Conservation (phyloP, 2,797 vertebrate species). For the Valencia hispanica region DNA sequence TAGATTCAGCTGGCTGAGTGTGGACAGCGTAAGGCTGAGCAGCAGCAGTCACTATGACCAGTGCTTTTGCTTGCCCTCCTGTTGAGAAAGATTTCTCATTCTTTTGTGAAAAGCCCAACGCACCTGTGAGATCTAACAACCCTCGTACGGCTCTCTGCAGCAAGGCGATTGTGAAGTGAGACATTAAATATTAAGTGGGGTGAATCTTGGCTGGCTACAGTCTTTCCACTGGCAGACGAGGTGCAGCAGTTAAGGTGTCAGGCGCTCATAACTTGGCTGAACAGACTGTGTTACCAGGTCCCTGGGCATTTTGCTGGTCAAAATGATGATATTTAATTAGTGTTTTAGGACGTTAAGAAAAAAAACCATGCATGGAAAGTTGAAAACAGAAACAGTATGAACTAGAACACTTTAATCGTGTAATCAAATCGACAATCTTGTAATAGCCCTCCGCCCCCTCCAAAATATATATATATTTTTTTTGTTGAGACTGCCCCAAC, state of each 20-base stretch:
- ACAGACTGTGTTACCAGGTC: not conserved
- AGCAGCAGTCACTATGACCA: not conserved
- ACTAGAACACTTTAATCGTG: constrained; percentile 16
- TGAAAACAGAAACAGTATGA: constrained; percentile 24
- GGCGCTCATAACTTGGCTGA: constrained; percentile 38
- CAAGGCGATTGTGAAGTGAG: constrained; percentile 56
- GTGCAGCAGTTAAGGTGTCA: constrained; percentile 61
- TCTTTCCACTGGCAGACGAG: constrained; percentile 66
- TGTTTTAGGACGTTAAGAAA: too few species aligned
- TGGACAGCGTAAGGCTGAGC: not conserved
- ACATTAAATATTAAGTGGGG: constrained; percentile 75
- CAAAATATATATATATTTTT: constrained; percentile 16
- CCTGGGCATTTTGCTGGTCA: constrained; percentile 19
- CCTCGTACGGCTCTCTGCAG: constrained; percentile 39
- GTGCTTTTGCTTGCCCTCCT: constrained; percentile 24
- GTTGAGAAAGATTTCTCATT: constrained; percentile 47
- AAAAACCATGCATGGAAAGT: not conserved
- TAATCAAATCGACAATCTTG: constrained; percentile 39
- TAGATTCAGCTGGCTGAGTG: not conserved
- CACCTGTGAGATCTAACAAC: constrained; percentile 62
- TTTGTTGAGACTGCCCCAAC: constrained; percentile 44
- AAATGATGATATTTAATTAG: too few species aligned
- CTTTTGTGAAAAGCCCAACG: constrained; percentile 64
- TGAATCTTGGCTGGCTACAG: constrained; percentile 63
- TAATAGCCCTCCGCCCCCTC: constrained; percentile 20